Evolutionary conservation across 2,888 invertebrate species (phyloP), one percentile per base, ranked within the genome.

Genomic region (Hirtodrosophila histrioides): DNA sequence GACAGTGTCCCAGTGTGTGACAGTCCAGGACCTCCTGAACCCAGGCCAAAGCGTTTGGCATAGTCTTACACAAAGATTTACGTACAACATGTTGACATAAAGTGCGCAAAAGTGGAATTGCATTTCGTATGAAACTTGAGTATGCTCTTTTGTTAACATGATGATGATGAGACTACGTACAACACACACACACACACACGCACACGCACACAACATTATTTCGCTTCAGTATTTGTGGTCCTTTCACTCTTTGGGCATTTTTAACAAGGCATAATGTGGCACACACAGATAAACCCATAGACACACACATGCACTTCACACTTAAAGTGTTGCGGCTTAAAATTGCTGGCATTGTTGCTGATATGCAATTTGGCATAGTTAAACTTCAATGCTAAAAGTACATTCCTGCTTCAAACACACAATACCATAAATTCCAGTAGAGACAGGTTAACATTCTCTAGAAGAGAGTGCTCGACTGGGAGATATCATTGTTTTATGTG

Each of bases 41-140:
- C 61, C 62, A 58, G 83, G 65, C 57, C 86, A 71, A 55, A 82
- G 56, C 79, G 86, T 83, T 82, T 84, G 88, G 88, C 81, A 86
- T 88, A 82, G 82, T 86, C 88, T 82, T 82, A 84, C 82, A 82
- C 82, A 88, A 87, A 88, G 82, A 82, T 82, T 82, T 82, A 88
- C 88, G 82, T 84, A 81, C 88, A 85, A 87, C 88, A 88, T 88
- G 83, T 88, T 87, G 83, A 78, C 84, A 88, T 87, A 88, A 88
- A 84, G 84, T 85, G 88, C 71, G 89, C 76, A 88, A 84, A 88
- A 84, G 84, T 88, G 89, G 84, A 88, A 84, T 84, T 84, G 84
- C 89, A 88, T 88, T 84, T 87, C 84, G 89, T 86, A 88, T 88
- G 89, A 88, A 84, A 88, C 86, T 88, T 85, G 84, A 84, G 84